Evolutionary conservation across 2,888 invertebrate species (phyloP).

Genomic region (Panopea generosa): DNA sequence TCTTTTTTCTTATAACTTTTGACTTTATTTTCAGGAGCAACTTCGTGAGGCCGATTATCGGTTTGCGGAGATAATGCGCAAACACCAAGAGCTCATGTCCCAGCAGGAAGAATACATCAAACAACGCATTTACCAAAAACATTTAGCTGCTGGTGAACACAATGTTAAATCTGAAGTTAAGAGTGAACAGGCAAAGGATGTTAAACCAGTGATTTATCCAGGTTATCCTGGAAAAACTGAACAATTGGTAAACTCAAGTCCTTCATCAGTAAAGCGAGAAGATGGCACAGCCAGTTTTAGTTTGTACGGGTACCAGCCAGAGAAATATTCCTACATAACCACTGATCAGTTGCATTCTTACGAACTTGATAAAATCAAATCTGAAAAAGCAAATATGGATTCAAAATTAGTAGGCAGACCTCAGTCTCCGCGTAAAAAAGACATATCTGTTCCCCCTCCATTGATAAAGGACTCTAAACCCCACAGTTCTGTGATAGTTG

Average conservation of each 20-base stretch:
- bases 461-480: constrained; percentile 76
- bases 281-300: constrained; percentile 75
- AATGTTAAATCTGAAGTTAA: constrained; percentile 55
- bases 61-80: constrained; percentile 62
- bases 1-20: too few species aligned
- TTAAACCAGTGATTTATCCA: constrained; percentile 44
- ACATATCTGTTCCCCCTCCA: constrained; percentile 73
- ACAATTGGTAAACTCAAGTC: constrained; percentile 5
- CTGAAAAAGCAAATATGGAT: constrained; percentile 59
- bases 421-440: constrained; percentile 65
- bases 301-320: constrained; percentile 85
- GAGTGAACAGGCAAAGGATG: constrained; percentile 42
- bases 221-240: constrained; percentile 35
- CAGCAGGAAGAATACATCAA: constrained; percentile 49
- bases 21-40: too few species aligned
- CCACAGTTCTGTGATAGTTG: constrained; percentile 82
- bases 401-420: constrained; percentile 54
- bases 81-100: constrained; percentile 45
- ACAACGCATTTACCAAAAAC: constrained; percentile 42
- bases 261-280: constrained; percentile 55
- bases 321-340: constrained; percentile 83
- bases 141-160: constrained; percentile 2
- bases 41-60: constrained; percentile 54
- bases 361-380: constrained; percentile 77
- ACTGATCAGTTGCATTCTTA: constrained; percentile 82